A percentile compares a stretch with the other conserved stretches of the same genome.
Evolutionary conservation across 2,888 invertebrate genomes (phyloP).

Genomic region (Latheticus oryzae): DNA sequence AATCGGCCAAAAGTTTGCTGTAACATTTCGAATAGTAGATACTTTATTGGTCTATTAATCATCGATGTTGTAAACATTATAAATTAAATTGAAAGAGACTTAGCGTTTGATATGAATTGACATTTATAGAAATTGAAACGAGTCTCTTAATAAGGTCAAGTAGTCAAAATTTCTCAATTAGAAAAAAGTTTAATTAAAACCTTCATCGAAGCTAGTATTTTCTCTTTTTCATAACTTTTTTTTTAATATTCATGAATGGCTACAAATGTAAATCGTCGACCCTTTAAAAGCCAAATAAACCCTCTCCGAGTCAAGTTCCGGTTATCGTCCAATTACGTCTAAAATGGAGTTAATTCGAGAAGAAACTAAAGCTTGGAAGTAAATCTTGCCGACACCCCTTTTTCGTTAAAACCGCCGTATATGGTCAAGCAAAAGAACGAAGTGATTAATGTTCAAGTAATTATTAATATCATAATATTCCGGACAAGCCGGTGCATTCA

Average conservation of each 20-base stretch:
- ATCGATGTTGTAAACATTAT: conserved; percentile 7
- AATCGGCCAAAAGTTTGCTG: conserved; percentile 1
- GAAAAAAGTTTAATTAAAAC: neutral
- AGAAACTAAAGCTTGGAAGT: neutral
- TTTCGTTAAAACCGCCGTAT: conserved; percentile 15
- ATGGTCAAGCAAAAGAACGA: conserved; percentile 19
- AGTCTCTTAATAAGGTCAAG: conserved; percentile 4
- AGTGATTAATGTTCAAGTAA: conserved; percentile 22
- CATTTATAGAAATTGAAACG: conserved; percentile 7
- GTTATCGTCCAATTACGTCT: conserved; percentile 2
- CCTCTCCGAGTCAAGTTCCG: conserved; percentile 3
- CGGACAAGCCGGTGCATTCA: conserved; percentile 16
- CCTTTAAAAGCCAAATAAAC: conserved; percentile 2
- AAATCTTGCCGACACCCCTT: conserved; percentile 13
- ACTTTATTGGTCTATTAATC: conserved; percentile 13
- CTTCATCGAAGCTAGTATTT: neutral
- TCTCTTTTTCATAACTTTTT: neutral
- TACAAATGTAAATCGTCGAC: conserved; percentile 3
- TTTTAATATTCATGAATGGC: too few species aligned
- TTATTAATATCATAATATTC: conserved; percentile 22
- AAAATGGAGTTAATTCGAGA: conserved; percentile 8
- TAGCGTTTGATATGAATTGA: conserved; percentile 1
- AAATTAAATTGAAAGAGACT: neutral
- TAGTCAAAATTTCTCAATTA: conserved; percentile 2
- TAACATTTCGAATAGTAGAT: conserved; percentile 6